Evolutionary conservation across 92 coral and sea anemone species (phyloP), one percentile per base, ranked within the genome.

Genomic region (Zoanthus sociatus): DNA sequence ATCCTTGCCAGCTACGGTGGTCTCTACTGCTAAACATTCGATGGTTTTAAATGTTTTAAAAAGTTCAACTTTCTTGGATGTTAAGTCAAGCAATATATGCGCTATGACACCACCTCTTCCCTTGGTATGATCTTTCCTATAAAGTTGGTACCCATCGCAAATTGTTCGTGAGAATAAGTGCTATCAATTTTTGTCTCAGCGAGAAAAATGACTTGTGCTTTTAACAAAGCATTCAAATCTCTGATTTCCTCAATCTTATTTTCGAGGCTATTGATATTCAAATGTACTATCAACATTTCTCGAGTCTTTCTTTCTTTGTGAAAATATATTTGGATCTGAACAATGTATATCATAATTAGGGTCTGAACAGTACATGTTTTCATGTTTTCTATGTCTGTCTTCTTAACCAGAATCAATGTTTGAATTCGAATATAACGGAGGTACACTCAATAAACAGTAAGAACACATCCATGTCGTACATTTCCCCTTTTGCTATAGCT

Each of bases 1-100:
- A 61, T 61, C 68, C 68, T 81, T 60, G 72, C 83, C 77, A 47
- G 90, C 93, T 78, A 86, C 18, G 46, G 79, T 90, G 55, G 90
- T 74, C 76, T 82, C 87, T 20, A 86, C 77, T 69, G 77, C 79
- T 68, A 90, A 84, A 12, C 83, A 69, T 82, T 90, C 90, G 69
- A 86, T 78, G 47, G 92, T 90, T 17, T 67, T 54, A 76, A 48
- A 84, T 42, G 72, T 84, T 60, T 70, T 84, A 14, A 77, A 72
- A 31, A 54, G 86, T 79, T 72, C 32, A n/a, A 88, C 7, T 64
- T 61, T 78, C 48, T 79, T 88, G 46, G 86, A 69, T 51, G 87
- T 50, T 21, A 88, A 5, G 18, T 46, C 47, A 18, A 73, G 81
- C 17, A 79, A 90, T 10, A 84, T 64, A 67, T 83, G 84, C 31